Evolutionary conservation across 1,140 invertebrate species (phyloP).

Genomic region (Drosophila sulfurigaster): DNA sequence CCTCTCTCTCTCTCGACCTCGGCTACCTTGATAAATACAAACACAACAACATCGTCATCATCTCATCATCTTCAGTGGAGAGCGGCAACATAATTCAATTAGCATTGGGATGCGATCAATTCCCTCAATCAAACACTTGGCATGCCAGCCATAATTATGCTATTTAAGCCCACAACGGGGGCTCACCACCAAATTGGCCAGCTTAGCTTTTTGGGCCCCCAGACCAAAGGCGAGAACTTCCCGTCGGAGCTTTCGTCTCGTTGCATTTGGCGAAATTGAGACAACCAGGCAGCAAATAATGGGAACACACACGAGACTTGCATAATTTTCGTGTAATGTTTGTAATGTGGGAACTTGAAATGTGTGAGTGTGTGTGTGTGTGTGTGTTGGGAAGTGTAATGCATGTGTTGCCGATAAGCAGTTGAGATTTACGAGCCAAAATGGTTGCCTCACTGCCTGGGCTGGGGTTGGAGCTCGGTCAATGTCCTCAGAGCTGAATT

Average conservation of each 20-base stretch:
- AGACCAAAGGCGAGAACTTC: neutral
- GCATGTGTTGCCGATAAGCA: slow-evolving; percentile 29
- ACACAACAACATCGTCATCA: slow-evolving; percentile 13
- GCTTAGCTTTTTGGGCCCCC: neutral
- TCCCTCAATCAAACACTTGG: slow-evolving; percentile 70
- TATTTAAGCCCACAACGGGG: slow-evolving; percentile 9
- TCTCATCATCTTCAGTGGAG: slow-evolving; percentile 8
- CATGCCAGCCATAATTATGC: slow-evolving; percentile 56
- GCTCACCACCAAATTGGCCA: neutral
- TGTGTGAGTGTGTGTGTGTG: neutral
- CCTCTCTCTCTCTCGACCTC: slow-evolving; percentile 3
- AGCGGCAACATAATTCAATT: slow-evolving; percentile 65
- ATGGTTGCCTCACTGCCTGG: neutral
- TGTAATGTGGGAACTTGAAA: neutral
- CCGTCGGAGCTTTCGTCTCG: neutral
- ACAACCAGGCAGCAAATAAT: neutral
- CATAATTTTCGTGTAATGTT: slow-evolving; percentile 28
- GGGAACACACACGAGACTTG: slow-evolving; percentile 4
- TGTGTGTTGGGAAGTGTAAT: neutral
- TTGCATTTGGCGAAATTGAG: slow-evolving; percentile 1
- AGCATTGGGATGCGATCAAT: slow-evolving; percentile 58
- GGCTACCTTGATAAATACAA: slow-evolving; percentile 6
- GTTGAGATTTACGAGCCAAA: slow-evolving; percentile 35
- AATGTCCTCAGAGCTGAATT: slow-evolving; percentile 26
- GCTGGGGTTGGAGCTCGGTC: slow-evolving; percentile 2